Evolutionary conservation across 2,888 invertebrate genomes (phyloP).

Genomic region (Congeria kusceri): DNA sequence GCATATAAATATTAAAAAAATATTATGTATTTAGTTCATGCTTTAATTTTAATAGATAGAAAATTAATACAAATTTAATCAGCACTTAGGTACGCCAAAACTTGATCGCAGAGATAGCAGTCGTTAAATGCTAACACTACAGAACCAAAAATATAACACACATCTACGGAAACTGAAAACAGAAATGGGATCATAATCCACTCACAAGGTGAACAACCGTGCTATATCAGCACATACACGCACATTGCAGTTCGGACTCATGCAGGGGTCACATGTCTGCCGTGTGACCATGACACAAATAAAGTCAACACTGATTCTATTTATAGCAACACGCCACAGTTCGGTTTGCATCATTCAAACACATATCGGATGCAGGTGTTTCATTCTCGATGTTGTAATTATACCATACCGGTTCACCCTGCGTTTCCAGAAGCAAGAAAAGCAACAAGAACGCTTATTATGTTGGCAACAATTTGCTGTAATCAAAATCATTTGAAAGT

Average conservation of each 20-base stretch:
- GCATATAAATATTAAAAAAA: too few relatives aligned
- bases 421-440: conserved; percentile 10
- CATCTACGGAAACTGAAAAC: too few relatives aligned
- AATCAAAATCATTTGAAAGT: too few relatives aligned
- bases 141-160: too few relatives aligned
- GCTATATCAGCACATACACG: background rate
- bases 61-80: too few relatives aligned
- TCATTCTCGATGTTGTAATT: conserved; percentile 57
- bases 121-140: too few relatives aligned
- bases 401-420: conserved; percentile 62
- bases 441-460: background rate
- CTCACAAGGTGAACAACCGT: background rate
- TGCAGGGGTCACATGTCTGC: conserved; percentile 54
- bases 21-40: too few relatives aligned
- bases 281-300: conserved; percentile 49
- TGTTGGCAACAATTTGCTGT: background rate
- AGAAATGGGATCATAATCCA: background rate
- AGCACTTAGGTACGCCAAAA: too few relatives aligned
- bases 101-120: too few relatives aligned
- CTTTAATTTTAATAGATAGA: too few relatives aligned
- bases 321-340: conserved; percentile 61
- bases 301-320: conserved; percentile 46
- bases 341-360: conserved; percentile 35
- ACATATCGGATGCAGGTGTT: conserved; percentile 15
- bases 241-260: conserved; percentile 57